Evolutionary conservation across 1,140 invertebrate genomes (phyloP).

Genomic region (Philaenus spumarius): DNA sequence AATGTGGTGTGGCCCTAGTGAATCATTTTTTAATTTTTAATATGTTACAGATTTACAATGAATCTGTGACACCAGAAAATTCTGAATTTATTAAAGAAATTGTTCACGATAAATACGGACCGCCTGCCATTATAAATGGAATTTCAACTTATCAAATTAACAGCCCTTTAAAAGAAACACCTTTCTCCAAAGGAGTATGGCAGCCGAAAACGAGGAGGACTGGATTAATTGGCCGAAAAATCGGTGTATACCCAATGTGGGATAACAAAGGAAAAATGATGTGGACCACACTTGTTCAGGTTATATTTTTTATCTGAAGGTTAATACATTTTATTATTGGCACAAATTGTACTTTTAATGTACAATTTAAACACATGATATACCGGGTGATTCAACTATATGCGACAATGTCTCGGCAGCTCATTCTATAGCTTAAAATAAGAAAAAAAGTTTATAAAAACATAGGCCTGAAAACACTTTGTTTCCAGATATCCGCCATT

Average conservation of each 20-base stretch:
- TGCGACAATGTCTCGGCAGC: too few relatives aligned
- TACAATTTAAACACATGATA: too few relatives aligned
- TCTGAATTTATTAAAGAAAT: conserved; percentile 74
- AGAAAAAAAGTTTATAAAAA: too few relatives aligned
- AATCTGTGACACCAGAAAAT: conserved; percentile 72
- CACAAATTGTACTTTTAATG: too few relatives aligned
- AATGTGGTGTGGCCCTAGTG: too few relatives aligned
- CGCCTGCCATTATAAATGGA: conserved; percentile 39
- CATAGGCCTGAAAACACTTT: too few relatives aligned
- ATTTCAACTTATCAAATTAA: conserved; percentile 40
- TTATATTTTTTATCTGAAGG: conserved; percentile 41
- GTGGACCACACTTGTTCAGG: conserved; percentile 77
- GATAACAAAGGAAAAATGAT: conserved; percentile 74
- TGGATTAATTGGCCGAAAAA: conserved; percentile 87
- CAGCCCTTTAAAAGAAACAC: conserved; percentile 50
- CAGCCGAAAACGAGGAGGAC: conserved; percentile 53
- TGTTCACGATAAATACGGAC: conserved; percentile 55
- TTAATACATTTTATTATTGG: too few relatives aligned
- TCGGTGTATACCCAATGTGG: conserved; percentile 92
- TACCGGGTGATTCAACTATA: too few relatives aligned
- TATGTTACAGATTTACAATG: conserved; percentile 51
- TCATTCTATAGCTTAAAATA: too few relatives aligned
- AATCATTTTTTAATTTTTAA: too few relatives aligned
- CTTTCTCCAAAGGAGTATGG: conserved; percentile 53
- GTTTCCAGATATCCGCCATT: too few relatives aligned